These are phyloP conservation scores for Amphiprion clarkii DNA, from an alignment of 2,797 vertebrate genomes.

Conservation along the genomic window DNA sequence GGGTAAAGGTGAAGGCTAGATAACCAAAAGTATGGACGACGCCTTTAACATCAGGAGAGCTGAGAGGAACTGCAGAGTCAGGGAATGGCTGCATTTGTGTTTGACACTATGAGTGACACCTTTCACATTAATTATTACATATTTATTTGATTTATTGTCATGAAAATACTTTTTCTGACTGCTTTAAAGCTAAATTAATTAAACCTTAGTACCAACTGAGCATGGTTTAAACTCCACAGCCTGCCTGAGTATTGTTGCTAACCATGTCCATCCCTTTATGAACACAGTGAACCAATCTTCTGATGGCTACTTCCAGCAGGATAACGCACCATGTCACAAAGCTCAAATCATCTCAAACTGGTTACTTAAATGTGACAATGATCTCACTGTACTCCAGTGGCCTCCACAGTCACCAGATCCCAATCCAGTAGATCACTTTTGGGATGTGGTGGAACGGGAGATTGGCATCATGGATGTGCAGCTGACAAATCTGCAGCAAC, in stretches of 20 bases:
- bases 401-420: slow-evolving; percentile 34
- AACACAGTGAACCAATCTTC: slow-evolving; percentile 55
- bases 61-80: not conserved
- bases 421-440: slow-evolving; percentile 31
- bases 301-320: slow-evolving; percentile 67
- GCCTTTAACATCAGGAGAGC: not conserved
- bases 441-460: slow-evolving; percentile 49
- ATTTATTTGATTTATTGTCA: too few species aligned
- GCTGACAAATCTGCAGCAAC: slow-evolving; percentile 55
- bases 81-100: not conserved
- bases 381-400: not conserved
- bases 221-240: not conserved
- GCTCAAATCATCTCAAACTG: slow-evolving; percentile 2
- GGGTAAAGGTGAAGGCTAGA: not conserved
- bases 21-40: not conserved
- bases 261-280: slow-evolving; percentile 42
- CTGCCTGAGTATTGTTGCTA: slow-evolving; percentile 13
- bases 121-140: too few species aligned
- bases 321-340: slow-evolving; percentile 21
- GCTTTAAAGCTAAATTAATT: not conserved
- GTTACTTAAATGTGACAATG: slow-evolving; percentile 17
- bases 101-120: not conserved
- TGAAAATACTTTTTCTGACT: too few species aligned
- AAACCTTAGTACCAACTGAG: too few species aligned
- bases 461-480: slow-evolving; percentile 32